Conservation (phyloP, 2,888 invertebrate genomes). For the Latrodectus elegans region DNA sequence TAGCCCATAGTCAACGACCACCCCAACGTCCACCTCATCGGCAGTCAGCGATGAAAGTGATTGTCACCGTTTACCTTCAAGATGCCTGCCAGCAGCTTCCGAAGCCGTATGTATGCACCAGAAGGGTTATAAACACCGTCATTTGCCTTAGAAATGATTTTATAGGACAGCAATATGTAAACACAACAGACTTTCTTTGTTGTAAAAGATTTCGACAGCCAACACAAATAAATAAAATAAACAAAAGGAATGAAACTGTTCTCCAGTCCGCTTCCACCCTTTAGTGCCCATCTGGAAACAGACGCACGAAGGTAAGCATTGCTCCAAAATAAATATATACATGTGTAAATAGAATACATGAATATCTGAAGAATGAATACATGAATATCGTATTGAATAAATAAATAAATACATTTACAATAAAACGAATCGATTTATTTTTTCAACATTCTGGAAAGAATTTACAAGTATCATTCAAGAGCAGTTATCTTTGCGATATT, state of each 20-base stretch:
- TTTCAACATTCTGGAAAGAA: conserved; percentile 21
- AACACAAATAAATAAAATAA: conserved; percentile 6
- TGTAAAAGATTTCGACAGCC: conserved; percentile 4
- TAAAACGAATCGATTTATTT: conserved; percentile 64
- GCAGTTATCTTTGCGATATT: conserved; percentile 33
- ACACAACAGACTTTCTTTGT: conserved; percentile 39
- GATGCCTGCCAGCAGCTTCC: conserved; percentile 8
- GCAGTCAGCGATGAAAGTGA: conserved; percentile 43
- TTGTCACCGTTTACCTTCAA: conserved; percentile 7
- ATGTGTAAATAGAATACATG: conserved; percentile 69
- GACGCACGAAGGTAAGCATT: conserved; percentile 42
- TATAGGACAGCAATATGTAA: conserved; percentile 45
- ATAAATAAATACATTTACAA: conserved; percentile 69
- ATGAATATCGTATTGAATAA: conserved; percentile 67
- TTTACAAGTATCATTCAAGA: conserved; percentile 39
- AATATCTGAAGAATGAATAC: conserved; percentile 66
- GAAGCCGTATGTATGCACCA: conserved; percentile 57
- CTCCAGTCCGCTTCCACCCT: conserved; percentile 38
- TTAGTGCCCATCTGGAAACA: conserved; percentile 37
- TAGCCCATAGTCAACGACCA: conserved; percentile 26
- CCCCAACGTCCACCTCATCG: conserved; percentile 54
- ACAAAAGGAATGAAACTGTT: conserved; percentile 20
- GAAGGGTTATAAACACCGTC: conserved; percentile 57
- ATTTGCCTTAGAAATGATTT: conserved; percentile 59
- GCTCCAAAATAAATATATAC: conserved; percentile 68